phyloP scores from a whole-genome alignment of 2,888 invertebrate genomes.

The Microplitis deprimator region DNA sequence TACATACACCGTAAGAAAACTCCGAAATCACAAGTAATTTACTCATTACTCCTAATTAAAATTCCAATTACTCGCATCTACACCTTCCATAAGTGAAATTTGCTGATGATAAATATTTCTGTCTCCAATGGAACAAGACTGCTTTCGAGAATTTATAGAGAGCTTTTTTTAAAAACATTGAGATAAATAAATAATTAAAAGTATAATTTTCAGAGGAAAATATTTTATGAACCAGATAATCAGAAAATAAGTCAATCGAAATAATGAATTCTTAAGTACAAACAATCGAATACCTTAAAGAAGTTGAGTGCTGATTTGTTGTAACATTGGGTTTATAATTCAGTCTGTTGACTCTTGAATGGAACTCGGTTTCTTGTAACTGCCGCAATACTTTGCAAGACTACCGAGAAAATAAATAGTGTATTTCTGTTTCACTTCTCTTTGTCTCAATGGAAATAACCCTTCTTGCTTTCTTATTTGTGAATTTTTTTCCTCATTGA shows the following conservation, averaged over 20 bases:
- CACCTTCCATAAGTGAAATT: no score
- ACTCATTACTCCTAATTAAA: no score
- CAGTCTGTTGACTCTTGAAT: conserved; percentile 34
- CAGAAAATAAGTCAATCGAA: conserved; percentile 17
- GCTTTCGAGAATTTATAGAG: no score
- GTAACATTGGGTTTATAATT: conserved; percentile 34
- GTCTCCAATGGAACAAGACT: no score
- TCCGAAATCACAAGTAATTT: no score
- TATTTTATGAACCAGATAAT: not conserved
- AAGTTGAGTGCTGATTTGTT: conserved; percentile 26
- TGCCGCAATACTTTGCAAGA: conserved; percentile 12
- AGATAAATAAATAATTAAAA: not conserved
- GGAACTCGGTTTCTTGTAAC: conserved; percentile 31
- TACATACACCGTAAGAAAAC: no score
- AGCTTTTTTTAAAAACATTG: not conserved
- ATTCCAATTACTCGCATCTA: no score
- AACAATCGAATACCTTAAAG: conserved; percentile 27
- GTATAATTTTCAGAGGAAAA: not conserved
- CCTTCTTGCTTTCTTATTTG: not conserved
- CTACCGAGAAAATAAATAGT: not conserved
- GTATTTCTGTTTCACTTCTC: not conserved
- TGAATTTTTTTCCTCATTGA: not conserved
- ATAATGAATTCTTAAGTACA: not conserved
- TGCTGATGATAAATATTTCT: no score
- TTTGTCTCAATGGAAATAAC: conserved; percentile 10